Evolutionary conservation across 92 coral and sea anemone genomes (phyloP).

Genomic region (Umimayanthus kanabou): DNA sequence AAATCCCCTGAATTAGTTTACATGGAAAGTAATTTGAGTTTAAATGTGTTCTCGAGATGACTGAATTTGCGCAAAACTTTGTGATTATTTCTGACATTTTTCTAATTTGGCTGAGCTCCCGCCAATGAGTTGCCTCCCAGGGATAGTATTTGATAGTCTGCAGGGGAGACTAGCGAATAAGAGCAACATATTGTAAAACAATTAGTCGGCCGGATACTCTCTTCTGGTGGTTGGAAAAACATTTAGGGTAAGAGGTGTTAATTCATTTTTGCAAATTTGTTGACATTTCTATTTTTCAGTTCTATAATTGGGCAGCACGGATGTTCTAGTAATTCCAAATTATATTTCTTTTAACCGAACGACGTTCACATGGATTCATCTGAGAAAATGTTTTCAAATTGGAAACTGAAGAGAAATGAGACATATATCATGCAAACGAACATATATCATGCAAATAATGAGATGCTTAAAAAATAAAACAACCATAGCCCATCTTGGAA

Average conservation of each 20-base stretch:
- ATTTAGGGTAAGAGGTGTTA: background rate
- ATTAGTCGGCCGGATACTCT: background rate
- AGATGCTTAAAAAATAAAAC: too few species aligned
- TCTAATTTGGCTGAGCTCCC: background rate
- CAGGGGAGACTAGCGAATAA: background rate
- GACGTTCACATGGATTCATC: background rate
- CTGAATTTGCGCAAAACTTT: constrained; percentile 9
- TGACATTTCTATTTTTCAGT: constrained; percentile 7
- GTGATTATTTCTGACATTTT: background rate
- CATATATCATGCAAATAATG: background rate
- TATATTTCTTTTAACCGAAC: background rate
- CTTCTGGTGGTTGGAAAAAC: constrained; percentile 3
- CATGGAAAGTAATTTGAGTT: background rate
- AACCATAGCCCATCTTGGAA: background rate
- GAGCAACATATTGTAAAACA: background rate
- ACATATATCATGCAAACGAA: background rate
- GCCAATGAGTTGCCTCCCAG: background rate
- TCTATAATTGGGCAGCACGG: constrained; percentile 3
- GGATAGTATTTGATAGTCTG: too few species aligned
- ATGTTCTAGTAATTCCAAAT: background rate
- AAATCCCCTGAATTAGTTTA: background rate
- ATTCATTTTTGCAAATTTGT: constrained; percentile 2
- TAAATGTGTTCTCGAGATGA: background rate
- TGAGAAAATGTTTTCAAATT: background rate
- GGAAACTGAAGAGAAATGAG: background rate